These are phyloP conservation scores for Myiotriccus ornatus DNA, from an alignment of 2,797 vertebrate species.

Conservation along the genomic window DNA sequence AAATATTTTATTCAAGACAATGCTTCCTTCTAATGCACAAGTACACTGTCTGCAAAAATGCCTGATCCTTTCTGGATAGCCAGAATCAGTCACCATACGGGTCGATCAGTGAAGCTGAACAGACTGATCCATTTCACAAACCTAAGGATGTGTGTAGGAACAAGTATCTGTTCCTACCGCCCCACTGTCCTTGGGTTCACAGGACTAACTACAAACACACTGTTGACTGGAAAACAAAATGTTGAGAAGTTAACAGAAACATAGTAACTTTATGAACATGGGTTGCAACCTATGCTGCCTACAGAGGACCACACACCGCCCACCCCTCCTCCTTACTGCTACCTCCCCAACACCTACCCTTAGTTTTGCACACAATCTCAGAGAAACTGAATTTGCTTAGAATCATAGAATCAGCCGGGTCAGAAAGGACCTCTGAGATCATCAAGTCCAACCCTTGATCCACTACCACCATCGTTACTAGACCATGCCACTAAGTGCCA, in stretches of 20 bases:
- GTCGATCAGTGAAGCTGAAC: neutral
- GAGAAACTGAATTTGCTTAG: neutral
- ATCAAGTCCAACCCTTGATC: no score
- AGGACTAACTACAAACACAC: rapidly evolving
- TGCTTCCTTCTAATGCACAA: neutral
- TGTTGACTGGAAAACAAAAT: neutral
- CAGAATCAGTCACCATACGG: neutral
- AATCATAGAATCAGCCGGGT: no score
- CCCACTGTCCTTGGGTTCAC: neutral
- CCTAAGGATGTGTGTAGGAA: neutral
- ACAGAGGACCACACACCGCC: rapidly evolving
- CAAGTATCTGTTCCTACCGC: neutral
- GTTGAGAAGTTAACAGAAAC: neutral
- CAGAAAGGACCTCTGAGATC: no score
- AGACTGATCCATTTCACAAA: neutral
- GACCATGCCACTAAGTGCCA: no score
- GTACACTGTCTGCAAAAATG: rapidly evolving
- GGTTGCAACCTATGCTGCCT: neutral
- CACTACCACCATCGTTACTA: no score
- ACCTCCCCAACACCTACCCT: no score
- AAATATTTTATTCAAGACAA: neutral
- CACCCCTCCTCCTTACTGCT: rapidly evolving
- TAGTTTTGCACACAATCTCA: neutral
- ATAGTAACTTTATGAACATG: rapidly evolving
- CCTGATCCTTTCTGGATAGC: neutral